Conservation (phyloP, 2,113 vertebrate species). For the Urocitellus parryii region DNA sequence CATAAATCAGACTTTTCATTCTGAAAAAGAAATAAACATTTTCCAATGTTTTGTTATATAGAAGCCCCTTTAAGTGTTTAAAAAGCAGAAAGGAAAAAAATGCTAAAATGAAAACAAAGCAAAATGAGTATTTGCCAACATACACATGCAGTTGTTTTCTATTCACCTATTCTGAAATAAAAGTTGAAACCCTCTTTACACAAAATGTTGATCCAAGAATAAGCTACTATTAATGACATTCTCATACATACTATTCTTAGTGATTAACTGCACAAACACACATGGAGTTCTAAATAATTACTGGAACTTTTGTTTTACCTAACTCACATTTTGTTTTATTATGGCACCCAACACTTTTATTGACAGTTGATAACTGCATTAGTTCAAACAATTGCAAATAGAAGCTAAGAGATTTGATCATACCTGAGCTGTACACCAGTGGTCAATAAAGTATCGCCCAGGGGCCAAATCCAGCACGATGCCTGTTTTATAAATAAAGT, state of each 20-base stretch:
- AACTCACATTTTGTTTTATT: too few species aligned
- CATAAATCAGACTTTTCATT: slow-evolving; percentile 41
- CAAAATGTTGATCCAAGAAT: slow-evolving; percentile 57
- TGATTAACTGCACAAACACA: background rate
- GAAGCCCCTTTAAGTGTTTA: background rate
- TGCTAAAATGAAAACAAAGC: background rate
- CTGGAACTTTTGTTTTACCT: too few species aligned
- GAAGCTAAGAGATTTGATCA: background rate
- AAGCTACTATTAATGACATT: background rate
- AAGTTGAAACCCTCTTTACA: slow-evolving; percentile 48
- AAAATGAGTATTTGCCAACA: slow-evolving; percentile 57
- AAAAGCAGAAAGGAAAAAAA: background rate
- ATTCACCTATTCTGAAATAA: slow-evolving; percentile 34
- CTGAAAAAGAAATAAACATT: slow-evolving; percentile 22
- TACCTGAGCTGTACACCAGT: background rate
- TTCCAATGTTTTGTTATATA: slow-evolving; percentile 35
- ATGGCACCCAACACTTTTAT: background rate
- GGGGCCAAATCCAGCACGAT: background rate
- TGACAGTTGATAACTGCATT: background rate
- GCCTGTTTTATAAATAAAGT: slow-evolving; percentile 33
- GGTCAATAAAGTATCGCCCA: background rate
- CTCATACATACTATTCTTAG: slow-evolving; percentile 45
- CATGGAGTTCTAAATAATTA: too few species aligned
- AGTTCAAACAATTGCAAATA: background rate
- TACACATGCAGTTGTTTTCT: slow-evolving; percentile 54